These are phyloP conservation scores for Poeciliopsis turneri DNA, from an alignment of 2,797 vertebrate genomes.

Conservation along the genomic window DNA sequence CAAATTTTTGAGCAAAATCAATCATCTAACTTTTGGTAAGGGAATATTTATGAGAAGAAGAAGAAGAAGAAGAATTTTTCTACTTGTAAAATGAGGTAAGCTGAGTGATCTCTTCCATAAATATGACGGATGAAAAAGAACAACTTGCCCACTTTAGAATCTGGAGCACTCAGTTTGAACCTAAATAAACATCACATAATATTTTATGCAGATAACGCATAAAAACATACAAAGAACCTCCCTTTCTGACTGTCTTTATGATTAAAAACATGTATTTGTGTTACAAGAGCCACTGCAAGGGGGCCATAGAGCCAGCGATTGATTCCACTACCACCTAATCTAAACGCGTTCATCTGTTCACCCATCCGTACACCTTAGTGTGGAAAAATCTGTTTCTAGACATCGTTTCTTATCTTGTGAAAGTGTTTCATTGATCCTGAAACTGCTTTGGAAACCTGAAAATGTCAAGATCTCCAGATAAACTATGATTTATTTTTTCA, in stretches of 20 bases:
- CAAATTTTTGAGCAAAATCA: background rate
- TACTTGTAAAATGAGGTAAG: background rate
- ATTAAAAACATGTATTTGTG: background rate
- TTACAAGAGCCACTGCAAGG: background rate
- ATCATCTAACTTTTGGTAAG: background rate
- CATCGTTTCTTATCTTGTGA: background rate
- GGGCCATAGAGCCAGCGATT: background rate
- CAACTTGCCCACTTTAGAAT: background rate
- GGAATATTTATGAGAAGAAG: no score
- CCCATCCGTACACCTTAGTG: background rate
- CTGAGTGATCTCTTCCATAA: background rate
- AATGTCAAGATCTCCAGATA: background rate
- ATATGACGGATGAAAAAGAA: background rate
- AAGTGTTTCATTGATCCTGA: background rate
- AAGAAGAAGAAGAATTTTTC: background rate
- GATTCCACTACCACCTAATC: background rate
- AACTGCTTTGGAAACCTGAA: background rate
- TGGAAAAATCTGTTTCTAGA: background rate
- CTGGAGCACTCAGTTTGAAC: no score
- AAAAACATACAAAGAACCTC: background rate
- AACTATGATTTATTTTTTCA: background rate
- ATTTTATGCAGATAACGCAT: background rate
- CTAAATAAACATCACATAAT: background rate
- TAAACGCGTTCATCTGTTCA: background rate
- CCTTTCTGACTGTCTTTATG: background rate